A percentile compares a stretch with the other conserved stretches of the same genome.
Conservation (phyloP, 2,113 vertebrate species). For the Peromyscus maniculatus region DNA sequence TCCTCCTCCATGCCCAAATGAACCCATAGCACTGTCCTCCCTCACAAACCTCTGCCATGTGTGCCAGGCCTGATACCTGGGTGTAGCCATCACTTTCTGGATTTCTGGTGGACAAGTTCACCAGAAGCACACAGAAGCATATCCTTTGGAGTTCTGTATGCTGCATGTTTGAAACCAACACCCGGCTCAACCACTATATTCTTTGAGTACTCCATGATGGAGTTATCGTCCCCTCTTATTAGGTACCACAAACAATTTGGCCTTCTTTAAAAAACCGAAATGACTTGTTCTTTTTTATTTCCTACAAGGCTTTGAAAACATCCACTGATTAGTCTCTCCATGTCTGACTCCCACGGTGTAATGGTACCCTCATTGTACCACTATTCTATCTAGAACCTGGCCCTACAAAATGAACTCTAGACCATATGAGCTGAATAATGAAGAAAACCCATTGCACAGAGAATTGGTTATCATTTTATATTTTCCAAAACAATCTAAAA, state of each 20-base stretch:
- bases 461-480: not conserved
- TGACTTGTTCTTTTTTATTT: not conserved
- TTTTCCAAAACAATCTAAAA: not conserved
- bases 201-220: not conserved
- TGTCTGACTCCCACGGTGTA: not conserved
- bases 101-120: not conserved
- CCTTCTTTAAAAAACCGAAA: not conserved
- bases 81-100: not conserved
- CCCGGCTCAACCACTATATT: not conserved
- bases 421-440: not conserved
- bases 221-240: not conserved
- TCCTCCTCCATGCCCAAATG: not conserved
- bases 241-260: not conserved
- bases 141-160: not conserved
- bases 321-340: rapidly evolving
- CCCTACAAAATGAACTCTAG: not conserved
- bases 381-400: no score
- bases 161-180: not conserved
- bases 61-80: not conserved
- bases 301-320: not conserved
- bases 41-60: not conserved
- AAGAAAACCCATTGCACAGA: not conserved
- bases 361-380: no score
- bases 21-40: not conserved
- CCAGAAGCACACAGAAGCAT: not conserved